Conservation (phyloP, 2,888 invertebrate species). For the Strigamia crassipes region DNA sequence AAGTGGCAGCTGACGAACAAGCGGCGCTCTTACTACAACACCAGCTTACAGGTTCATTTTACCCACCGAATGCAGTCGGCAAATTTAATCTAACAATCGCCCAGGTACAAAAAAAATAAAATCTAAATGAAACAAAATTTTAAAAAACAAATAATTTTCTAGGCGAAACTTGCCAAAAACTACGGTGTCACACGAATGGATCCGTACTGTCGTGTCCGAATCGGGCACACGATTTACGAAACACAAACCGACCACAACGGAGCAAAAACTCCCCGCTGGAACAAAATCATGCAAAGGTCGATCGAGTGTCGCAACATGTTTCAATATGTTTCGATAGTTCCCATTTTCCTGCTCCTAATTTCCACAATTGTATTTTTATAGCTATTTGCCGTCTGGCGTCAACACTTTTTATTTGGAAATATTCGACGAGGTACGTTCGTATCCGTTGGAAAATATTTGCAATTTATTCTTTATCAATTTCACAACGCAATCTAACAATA, state of each 20-base stretch:
- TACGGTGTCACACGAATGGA: slow-evolving; percentile 96
- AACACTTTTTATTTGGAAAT: slow-evolving; percentile 88
- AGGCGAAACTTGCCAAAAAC: slow-evolving; percentile 89
- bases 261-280: slow-evolving; percentile 94
- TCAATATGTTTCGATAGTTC: too few relatives aligned
- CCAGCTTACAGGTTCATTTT: slow-evolving; percentile 56
- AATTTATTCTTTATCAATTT: not conserved
- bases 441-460: not conserved
- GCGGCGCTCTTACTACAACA: slow-evolving; percentile 63
- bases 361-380: slow-evolving; percentile 56
- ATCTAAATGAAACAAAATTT: not conserved
- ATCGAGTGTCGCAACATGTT: not conserved
- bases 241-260: slow-evolving; percentile 94
- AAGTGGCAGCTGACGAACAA: slow-evolving; percentile 77
- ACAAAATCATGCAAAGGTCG: slow-evolving; percentile 78
- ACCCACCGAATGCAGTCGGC: slow-evolving; percentile 65
- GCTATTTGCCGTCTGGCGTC: slow-evolving; percentile 85
- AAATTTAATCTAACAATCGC: slow-evolving; percentile 82
- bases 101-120: slow-evolving; percentile 63
- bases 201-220: slow-evolving; percentile 88
- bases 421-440: slow-evolving; percentile 75
- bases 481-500: not conserved
- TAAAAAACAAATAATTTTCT: slow-evolving; percentile 47
- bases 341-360: not conserved
- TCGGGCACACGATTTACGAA: slow-evolving; percentile 94